These are phyloP conservation scores for Enteromius afrohamiltoni DNA, from an alignment of 2,797 vertebrate species.

Conservation along the genomic window DNA sequence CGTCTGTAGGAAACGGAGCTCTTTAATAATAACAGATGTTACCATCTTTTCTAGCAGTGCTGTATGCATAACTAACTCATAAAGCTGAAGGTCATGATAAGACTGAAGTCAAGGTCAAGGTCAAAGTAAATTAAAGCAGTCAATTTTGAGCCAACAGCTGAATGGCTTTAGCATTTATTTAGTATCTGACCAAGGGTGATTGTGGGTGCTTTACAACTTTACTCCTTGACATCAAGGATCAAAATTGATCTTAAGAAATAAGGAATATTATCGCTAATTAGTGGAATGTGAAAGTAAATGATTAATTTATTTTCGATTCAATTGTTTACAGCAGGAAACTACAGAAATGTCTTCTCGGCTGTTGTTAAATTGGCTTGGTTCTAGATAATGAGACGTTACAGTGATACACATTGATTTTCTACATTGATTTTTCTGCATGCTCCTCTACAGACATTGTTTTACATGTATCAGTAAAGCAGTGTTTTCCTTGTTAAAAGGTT, in stretches of 20 bases:
- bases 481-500: neutral
- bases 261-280: neutral
- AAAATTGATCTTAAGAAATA: neutral
- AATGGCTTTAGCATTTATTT: neutral
- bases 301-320: neutral
- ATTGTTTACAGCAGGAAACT: neutral
- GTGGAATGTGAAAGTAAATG: slow-evolving; percentile 11
- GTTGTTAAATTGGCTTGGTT: slow-evolving; percentile 11
- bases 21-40: neutral
- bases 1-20: neutral
- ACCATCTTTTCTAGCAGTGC: neutral
- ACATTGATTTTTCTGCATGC: slow-evolving; percentile 10
- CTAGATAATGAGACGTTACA: slow-evolving; percentile 18
- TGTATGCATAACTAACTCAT: neutral
- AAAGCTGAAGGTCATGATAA: slow-evolving; percentile 3
- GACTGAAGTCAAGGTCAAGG: slow-evolving; percentile 4
- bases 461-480: neutral
- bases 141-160: neutral
- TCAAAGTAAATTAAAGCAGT: neutral
- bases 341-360: neutral
- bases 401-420: slow-evolving; percentile 35
- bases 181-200: neutral
- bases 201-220: neutral
- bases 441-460: neutral
- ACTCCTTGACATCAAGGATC: neutral